phyloP scores from a whole-genome alignment of 2,888 invertebrate genomes.

The Cheilosia scutellata region DNA sequence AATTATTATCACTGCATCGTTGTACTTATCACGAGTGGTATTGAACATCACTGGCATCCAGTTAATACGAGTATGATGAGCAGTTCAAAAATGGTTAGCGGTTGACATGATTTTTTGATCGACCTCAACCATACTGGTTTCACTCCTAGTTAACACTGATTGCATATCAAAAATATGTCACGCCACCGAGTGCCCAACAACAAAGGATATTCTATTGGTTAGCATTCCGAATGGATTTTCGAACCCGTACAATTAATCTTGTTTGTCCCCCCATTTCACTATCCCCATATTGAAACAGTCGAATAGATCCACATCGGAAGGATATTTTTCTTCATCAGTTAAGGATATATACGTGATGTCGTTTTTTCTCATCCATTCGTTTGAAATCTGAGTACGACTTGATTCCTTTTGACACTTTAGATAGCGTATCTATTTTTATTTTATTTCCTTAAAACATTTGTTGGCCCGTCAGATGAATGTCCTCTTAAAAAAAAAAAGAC shows the following conservation, averaged over 20 bases:
- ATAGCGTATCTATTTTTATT: slow-evolving; percentile 57
- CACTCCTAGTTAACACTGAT: slow-evolving; percentile 49
- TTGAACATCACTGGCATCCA: neutral
- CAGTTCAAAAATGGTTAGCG: neutral
- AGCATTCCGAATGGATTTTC: slow-evolving; percentile 35
- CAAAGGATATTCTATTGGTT: slow-evolving; percentile 24
- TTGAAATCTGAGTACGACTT: slow-evolving; percentile 38
- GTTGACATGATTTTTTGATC: neutral
- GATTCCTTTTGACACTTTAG: slow-evolving; percentile 65
- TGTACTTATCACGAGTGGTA: slow-evolving; percentile 1
- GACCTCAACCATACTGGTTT: neutral
- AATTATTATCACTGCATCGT: slow-evolving; percentile 15
- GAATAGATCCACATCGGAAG: slow-evolving; percentile 59
- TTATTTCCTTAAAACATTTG: slow-evolving; percentile 54
- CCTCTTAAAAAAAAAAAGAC: slow-evolving; percentile 5
- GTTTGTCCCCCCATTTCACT: slow-evolving; percentile 56
- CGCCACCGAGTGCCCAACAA: neutral
- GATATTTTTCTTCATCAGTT: slow-evolving; percentile 61
- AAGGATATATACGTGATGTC: slow-evolving; percentile 1
- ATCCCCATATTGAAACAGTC: slow-evolving; percentile 28
- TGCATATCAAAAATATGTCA: slow-evolving; percentile 61
- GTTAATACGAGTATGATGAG: neutral
- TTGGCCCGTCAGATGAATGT: slow-evolving; percentile 52
- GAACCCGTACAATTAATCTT: slow-evolving; percentile 69
- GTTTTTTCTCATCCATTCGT: neutral